These are phyloP conservation scores for Megaleporinus macrocephalus DNA, from an alignment of 2,113 vertebrate genomes.

Conservation along the genomic window DNA sequence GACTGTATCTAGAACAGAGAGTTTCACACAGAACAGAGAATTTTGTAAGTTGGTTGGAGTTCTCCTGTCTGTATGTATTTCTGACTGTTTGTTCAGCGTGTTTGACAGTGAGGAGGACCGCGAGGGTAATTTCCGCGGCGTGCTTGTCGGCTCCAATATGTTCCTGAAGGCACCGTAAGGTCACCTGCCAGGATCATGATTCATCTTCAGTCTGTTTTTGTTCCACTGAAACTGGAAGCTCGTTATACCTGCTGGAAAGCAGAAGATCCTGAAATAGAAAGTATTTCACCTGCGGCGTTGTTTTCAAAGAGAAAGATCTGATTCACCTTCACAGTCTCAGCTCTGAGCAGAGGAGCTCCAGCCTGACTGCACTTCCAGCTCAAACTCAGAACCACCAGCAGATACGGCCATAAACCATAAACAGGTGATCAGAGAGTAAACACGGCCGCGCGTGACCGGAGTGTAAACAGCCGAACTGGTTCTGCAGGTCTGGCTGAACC, in stretches of 20 bases:
- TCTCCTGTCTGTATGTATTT: no score
- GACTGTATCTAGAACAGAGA: no score
- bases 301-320: neutral
- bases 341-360: neutral
- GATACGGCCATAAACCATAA: neutral
- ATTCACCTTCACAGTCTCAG: neutral
- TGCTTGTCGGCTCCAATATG: constrained; percentile 9
- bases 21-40: no score
- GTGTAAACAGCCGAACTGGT: constrained; percentile 38
- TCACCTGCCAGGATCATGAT: constrained; percentile 4
- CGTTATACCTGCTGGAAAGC: constrained; percentile 14
- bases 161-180: neutral
- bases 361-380: neutral
- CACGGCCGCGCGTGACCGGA: neutral
- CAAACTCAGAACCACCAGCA: neutral
- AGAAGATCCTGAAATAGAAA: neutral
- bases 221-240: constrained; percentile 20
- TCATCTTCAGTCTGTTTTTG: neutral
- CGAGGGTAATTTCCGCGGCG: neutral
- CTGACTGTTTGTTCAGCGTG: constrained; percentile 18
- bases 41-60: no score
- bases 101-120: neutral
- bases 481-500: neutral
- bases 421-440: neutral
- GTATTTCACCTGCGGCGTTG: neutral